Conservation (phyloP, 2,113 vertebrate genomes). For the Rhea pennata region DNA sequence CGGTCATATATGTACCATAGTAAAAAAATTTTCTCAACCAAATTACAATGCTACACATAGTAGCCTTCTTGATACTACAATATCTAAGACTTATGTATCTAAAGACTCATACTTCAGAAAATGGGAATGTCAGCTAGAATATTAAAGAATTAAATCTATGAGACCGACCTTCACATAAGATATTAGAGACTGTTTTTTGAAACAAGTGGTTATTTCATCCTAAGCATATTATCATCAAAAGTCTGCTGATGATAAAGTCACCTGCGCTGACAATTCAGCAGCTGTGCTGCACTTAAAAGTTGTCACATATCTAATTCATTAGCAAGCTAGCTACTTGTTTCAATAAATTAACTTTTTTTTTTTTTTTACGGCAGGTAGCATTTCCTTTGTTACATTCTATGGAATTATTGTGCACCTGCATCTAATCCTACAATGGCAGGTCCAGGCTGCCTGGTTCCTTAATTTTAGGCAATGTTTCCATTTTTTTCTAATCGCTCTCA, state of each 20-base stretch:
- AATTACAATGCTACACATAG: slow-evolving; percentile 57
- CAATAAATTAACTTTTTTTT: background rate
- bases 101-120: slow-evolving; percentile 73
- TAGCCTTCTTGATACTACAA: slow-evolving; percentile 58
- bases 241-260: slow-evolving; percentile 68
- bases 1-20: slow-evolving; percentile 20
- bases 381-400: background rate
- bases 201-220: slow-evolving; percentile 66
- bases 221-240: slow-evolving; percentile 65
- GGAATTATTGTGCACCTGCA: background rate
- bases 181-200: slow-evolving; percentile 51
- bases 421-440: slow-evolving; percentile 9
- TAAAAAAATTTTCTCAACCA: slow-evolving; percentile 52
- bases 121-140: slow-evolving; percentile 70
- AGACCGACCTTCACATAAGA: slow-evolving; percentile 57
- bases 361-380: background rate
- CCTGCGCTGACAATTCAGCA: slow-evolving; percentile 58
- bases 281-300: slow-evolving; percentile 37
- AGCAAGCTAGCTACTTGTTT: slow-evolving; percentile 28
- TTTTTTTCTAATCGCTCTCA: slow-evolving; percentile 17
- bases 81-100: slow-evolving; percentile 71
- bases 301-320: slow-evolving; percentile 66
- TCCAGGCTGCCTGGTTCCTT: background rate
- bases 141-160: slow-evolving; percentile 74
- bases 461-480: slow-evolving; percentile 2